A percentile compares a stretch with the other conserved stretches of the same genome.
These are phyloP conservation scores for Notarius quadriscutis DNA, from an alignment of 2,113 vertebrate species.

Conservation along the genomic window DNA sequence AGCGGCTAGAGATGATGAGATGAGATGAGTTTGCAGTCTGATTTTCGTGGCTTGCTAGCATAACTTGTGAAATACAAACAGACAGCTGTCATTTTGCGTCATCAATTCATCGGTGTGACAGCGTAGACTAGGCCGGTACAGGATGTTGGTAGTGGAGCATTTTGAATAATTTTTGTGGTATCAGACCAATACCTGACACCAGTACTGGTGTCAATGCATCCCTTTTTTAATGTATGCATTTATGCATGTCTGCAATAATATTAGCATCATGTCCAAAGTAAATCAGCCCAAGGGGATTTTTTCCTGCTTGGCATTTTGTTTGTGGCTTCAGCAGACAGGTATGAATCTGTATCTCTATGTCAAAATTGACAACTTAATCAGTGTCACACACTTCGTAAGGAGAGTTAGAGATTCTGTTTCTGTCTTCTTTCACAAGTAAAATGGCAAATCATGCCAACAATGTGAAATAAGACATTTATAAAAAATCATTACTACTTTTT, in stretches of 20 bases:
- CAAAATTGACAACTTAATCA: constrained; percentile 11
- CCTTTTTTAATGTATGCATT: background rate
- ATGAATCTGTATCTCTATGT: background rate
- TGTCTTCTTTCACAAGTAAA: background rate
- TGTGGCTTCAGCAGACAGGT: constrained; percentile 1
- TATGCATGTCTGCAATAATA: background rate
- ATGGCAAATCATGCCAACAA: background rate
- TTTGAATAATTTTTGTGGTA: background rate
- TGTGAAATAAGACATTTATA: background rate
- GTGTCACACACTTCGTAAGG: background rate
- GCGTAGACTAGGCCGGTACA: background rate
- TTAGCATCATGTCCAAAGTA: background rate
- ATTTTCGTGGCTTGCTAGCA: background rate
- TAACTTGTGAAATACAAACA: background rate
- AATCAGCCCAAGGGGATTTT: background rate
- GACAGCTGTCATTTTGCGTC: background rate
- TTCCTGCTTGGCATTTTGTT: background rate
- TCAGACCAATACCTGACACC: background rate
- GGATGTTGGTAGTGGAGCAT: background rate
- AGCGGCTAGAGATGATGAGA: no score
- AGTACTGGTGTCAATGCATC: background rate
- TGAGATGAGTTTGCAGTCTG: background rate
- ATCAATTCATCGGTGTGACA: background rate
- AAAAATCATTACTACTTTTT: background rate
- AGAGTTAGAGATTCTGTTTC: background rate